Base-by-base conservation (phyloP, 1,140 invertebrate species). In the Bathynomus jamesi region DNA sequence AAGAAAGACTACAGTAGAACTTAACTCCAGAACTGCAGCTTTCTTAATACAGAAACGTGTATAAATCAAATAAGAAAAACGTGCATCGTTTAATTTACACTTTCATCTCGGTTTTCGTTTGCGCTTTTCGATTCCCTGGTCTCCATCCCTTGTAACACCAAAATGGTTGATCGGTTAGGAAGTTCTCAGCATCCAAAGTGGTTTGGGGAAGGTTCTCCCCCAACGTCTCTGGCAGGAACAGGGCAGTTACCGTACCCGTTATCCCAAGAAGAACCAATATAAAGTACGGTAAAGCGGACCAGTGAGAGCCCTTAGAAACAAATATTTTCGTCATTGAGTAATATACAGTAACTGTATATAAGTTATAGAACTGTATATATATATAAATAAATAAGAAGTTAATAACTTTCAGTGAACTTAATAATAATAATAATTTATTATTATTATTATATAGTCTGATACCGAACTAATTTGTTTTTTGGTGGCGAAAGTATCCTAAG, bases 151-250 rank as follows among this genome's bases (percentile, higher is more conserved):
- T 17, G 5, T 53, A 53, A 21, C 11, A 53, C 65, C 68, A 73
- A 65, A 65, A 83, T 64, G 76, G 76, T 65, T 81, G 78, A 67
- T 80, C 75, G 46, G 78, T 77, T 29, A 81, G 81, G 70, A 83
- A 83, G 46, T 78, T 72, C 61, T 82, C 80, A 3, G 81, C 80
- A 60, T 83, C 82, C 32, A 80, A 79, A 28, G 83, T 40, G 8
- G 79, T 82, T 68, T 82, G 79, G 17, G 80, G 80, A 25, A 82
- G 73, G 62, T 75, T 75, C 32, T 77, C 74, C 10, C 78, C 70
- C 2, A 81, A 68, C 4, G 82, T 83, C 75, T 83, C 82, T 2
- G 82, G 82, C 28, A 83, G 73, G 65, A 82, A 80, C 5, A 80
- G 66, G 11, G 80, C 76, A 7, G 78, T 71, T 25, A 79, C 13